Evolutionary conservation across 2,888 invertebrate species (phyloP), one percentile per base, ranked within the genome.

Genomic region (Candidula unifasciata): DNA sequence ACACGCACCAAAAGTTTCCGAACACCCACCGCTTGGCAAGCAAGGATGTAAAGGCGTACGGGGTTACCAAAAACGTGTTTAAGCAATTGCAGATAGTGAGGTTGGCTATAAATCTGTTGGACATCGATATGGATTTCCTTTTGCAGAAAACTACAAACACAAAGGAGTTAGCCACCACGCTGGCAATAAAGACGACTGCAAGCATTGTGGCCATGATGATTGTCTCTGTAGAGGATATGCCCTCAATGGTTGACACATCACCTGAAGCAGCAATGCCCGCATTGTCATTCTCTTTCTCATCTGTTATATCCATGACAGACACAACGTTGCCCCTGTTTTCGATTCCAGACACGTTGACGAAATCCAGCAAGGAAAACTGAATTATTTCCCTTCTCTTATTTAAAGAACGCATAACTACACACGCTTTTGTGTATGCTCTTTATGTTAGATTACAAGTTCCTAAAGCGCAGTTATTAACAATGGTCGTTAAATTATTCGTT

Each of bases 121-220:
- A 96, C 90, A 96, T 96, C 88, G 96, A 96, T 91, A 96, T 95
- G 78, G 96, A 95, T 80, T 96, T 96, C 89, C 96, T 95, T 90
- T 96, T 95, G 93, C 96, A 95, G 94, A 97, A 96, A 78, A 96
- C 96, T 89, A 96, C 94, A 89, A 97, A 95, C 83, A 96, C 96
- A 89, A 96, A 95, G 76, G 95, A 95, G 93, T 97, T 97, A 91
- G 96, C 96, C 85, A 96, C 95, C 83, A 96, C 95, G 84, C 96
- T 96, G 89, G 88, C 85, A 18, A 89, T 37, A 85, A 91, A 91
- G 66, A 92, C 90, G 24, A 88, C 73, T n/a, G 88, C 86, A 66
- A 92, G 64, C n/a, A 88, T 81, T 64, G 88, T 83, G 33, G 89
- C 88, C 79, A 89, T 89, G 13, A 90, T 74, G 10, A 88, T 88